These are phyloP conservation scores for Allygus modestus DNA, from an alignment of 2,888 invertebrate genomes.

Conservation along the genomic window DNA sequence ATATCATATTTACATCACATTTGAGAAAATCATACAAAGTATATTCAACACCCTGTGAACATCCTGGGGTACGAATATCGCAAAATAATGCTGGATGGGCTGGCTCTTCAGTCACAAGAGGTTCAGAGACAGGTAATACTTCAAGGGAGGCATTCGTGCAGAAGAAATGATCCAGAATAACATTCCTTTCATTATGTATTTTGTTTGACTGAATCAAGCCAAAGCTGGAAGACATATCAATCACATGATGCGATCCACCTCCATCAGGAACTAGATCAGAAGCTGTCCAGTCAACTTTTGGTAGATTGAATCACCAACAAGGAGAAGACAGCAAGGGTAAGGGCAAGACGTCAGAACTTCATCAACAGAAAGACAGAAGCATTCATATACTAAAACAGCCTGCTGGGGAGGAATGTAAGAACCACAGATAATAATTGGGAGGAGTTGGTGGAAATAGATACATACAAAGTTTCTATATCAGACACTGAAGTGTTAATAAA, in stretches of 20 bases:
- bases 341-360: constrained; percentile 2
- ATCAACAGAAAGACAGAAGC: constrained; percentile 15
- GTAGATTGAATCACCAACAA: constrained; percentile 36
- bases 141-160: neutral
- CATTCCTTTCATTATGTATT: neutral
- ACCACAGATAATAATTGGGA: constrained; percentile 37
- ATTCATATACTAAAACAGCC: constrained; percentile 20
- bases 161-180: constrained; percentile 20
- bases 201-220: constrained; percentile 12
- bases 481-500: neutral
- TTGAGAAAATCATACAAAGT: constrained; percentile 21
- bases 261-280: neutral
- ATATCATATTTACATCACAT: constrained; percentile 17
- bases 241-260: constrained; percentile 4
- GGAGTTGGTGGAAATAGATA: neutral
- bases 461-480: neutral
- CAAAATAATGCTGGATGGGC: constrained; percentile 29
- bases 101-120: constrained; percentile 10
- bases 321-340: neutral
- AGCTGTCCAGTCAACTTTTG: constrained; percentile 19
- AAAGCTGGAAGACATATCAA: constrained; percentile 26
- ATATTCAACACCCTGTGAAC: neutral
- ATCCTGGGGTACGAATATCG: neutral
- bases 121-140: neutral
- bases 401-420: constrained; percentile 39